Conservation (phyloP, 1,140 invertebrate genomes). For the Dolichoris vasculosae region DNA sequence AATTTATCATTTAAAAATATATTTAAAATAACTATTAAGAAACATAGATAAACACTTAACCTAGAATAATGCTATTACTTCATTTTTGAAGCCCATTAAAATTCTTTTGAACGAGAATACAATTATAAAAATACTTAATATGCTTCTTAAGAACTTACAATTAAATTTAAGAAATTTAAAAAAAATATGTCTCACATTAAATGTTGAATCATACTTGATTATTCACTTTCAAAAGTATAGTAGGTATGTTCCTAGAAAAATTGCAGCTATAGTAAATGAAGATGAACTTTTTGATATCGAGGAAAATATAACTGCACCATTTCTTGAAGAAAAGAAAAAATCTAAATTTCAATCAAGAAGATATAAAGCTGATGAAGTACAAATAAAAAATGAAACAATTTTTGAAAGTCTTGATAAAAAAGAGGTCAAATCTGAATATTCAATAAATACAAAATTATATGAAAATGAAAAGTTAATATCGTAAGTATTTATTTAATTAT, state of each 20-base stretch:
- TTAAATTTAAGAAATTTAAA: constrained; percentile 18
- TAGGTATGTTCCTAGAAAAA: constrained; percentile 55
- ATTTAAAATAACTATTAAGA: neutral
- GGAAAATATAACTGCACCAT: constrained; percentile 1
- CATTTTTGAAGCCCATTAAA: neutral
- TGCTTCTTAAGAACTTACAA: constrained; percentile 32
- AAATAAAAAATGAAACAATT: neutral
- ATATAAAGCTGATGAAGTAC: constrained; percentile 17
- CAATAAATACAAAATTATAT: constrained; percentile 50
- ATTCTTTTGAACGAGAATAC: neutral
- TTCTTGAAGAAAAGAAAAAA: constrained; percentile 35
- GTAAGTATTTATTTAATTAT: constrained; percentile 35
- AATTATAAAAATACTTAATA: constrained; percentile 25
- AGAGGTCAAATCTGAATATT: neutral
- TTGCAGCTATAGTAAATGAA: constrained; percentile 60
- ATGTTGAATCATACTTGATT: neutral
- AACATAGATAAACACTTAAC: neutral
- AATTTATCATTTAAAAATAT: neutral
- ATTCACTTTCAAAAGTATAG: constrained; percentile 51
- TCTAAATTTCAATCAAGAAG: constrained; percentile 24
- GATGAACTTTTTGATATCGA: constrained; percentile 60
- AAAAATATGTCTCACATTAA: neutral
- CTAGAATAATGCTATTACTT: constrained; percentile 27
- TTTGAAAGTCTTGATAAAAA: constrained; percentile 15
- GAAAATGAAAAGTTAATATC: constrained; percentile 57